phyloP scores from a whole-genome alignment of 2,113 vertebrate species.

The Oreamnos americanus region DNA sequence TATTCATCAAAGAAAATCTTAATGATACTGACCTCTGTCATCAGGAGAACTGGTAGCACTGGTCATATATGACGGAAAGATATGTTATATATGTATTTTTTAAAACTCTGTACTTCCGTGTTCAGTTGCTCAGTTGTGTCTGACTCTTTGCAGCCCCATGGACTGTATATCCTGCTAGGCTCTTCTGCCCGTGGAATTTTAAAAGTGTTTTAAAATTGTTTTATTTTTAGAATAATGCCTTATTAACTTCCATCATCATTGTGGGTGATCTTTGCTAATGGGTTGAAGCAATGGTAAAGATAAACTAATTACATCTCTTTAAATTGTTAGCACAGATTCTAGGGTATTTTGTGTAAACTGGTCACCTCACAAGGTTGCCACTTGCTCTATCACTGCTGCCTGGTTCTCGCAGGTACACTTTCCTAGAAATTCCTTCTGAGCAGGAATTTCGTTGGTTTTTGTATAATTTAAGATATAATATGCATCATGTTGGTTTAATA shows the following conservation, averaged over 20 bases:
- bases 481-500: background rate
- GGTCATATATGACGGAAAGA: background rate
- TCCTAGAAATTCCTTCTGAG: background rate
- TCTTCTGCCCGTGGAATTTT: background rate
- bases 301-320: background rate
- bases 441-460: background rate
- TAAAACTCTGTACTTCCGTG: background rate
- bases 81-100: background rate
- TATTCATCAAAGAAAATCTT: background rate
- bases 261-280: background rate
- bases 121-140: background rate
- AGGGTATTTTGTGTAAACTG: background rate
- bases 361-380: rapidly evolving
- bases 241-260: background rate
- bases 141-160: background rate
- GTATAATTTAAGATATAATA: background rate
- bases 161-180: background rate
- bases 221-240: background rate
- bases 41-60: background rate
- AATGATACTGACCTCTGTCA: background rate
- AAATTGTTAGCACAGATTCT: background rate
- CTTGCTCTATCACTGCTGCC: background rate
- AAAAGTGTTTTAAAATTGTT: background rate
- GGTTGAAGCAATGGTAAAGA: background rate
- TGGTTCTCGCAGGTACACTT: background rate